Evolutionary conservation across 1,140 invertebrate genomes (phyloP).

Genomic region (Lanistes nyassanus): DNA sequence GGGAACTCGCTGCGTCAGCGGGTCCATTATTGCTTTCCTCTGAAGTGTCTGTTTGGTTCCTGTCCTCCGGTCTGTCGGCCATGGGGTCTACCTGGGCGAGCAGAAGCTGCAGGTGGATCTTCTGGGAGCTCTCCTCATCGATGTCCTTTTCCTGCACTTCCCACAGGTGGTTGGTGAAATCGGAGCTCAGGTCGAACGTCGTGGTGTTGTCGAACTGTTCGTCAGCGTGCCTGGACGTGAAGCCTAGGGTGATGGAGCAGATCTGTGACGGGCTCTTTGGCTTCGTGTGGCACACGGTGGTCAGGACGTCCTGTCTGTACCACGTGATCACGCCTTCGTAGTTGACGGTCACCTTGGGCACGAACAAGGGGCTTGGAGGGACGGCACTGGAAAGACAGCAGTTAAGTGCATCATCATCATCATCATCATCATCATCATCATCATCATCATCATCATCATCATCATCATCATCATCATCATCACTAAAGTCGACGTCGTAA

Average conservation of each 20-base stretch:
- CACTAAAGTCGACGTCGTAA: no score
- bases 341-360: conserved; percentile 12
- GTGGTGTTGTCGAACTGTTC: conserved; percentile 22
- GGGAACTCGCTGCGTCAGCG: no score
- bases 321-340: conserved; percentile 18
- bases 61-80: neutral
- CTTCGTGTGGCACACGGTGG: conserved; percentile 18
- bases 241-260: conserved; percentile 14
- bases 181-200: neutral
- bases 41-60: neutral
- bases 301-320: conserved; percentile 18
- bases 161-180: conserved; percentile 20
- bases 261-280: neutral
- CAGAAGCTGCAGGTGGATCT: conserved; percentile 1
- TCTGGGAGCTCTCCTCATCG: neutral
- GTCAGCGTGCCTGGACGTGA: conserved; percentile 14
- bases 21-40: no score
- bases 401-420: neutral
- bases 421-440: neutral
- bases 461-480: no score
- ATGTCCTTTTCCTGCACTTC: neutral
- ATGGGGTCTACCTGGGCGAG: conserved; percentile 4
- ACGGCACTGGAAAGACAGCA: conserved; percentile 15
- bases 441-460: conserved; percentile 1
- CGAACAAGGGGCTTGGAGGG: conserved; percentile 15